Base-by-base conservation (phyloP, 2,888 invertebrate species). In the Julus scandinavius region DNA sequence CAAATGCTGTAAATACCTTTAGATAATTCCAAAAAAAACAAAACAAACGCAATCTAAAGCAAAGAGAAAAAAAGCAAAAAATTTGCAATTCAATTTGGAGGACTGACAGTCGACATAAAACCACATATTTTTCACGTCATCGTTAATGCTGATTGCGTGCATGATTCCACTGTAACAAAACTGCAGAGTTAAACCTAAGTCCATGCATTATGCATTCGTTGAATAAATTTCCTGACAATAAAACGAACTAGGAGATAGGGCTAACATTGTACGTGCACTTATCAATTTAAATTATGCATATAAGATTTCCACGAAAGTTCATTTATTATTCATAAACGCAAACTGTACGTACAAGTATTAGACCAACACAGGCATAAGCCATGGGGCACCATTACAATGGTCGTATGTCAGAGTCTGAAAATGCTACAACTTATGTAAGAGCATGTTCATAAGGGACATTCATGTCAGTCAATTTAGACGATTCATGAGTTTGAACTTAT, bases 261-360 rank as follows among this genome's bases (percentile, higher is more conserved):
- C 38, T 38, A 80, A 80, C 80, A 29, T 38, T 38, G 13, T 29
- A 80, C 13, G 80, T 80, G 13, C 80, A 80, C 29, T 80, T 80
- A 80, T 80, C 80, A 80, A 80, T 80, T 80, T 80, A 80, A 80
- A 80, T 80, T 80, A 80, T 80, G 80, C 80, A 80, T 80, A 80
- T 13, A 38, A 80, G 80, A 80, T 29, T 80, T 80, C 80, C 80
- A 80, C 80, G 29, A 38, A 80, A 38, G 80, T 80, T 80, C 80
- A 80, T 80, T 7, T 38, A 38, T 80, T 80, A 80, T 80, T 80
- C 80, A 38, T 11, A 80, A 80, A 80, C 11, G 80, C 80, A 38
- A 80, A 38, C 80, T 15, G 15, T 38, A 63, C 63, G n/a, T 63
- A 38, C 2, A 80, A n/a, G n/a, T n/a, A n/a, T n/a, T n/a, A 72